These are phyloP conservation scores for Bombus huntii DNA, from an alignment of 1,140 invertebrate species.

Conservation along the genomic window DNA sequence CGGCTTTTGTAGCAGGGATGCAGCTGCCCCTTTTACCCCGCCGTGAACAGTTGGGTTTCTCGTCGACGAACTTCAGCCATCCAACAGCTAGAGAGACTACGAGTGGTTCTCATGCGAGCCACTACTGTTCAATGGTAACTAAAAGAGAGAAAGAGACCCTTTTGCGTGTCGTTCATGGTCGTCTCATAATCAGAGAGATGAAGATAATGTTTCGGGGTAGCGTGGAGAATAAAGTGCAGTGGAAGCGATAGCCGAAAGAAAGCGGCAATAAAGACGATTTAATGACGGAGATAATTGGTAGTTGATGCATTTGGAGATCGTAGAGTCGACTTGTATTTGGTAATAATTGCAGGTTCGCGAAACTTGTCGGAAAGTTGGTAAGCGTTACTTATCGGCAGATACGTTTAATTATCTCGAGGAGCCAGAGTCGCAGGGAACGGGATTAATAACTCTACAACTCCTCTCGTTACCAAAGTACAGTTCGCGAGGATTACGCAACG, in stretches of 20 bases:
- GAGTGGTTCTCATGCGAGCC: conserved; percentile 52
- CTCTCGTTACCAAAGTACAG: not conserved
- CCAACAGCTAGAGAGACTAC: not conserved
- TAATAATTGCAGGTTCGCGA: too few relatives aligned
- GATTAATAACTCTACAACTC: conserved; percentile 1
- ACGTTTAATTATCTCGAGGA: not conserved
- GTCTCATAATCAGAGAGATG: not conserved
- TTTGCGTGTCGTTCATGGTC: too few relatives aligned
- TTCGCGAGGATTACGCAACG: not conserved
- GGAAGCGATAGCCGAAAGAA: too few relatives aligned
- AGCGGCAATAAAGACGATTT: too few relatives aligned
- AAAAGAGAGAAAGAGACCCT: too few relatives aligned
- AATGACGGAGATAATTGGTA: too few relatives aligned
- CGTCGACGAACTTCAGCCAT: conserved; percentile 53
- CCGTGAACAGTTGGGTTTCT: conserved; percentile 39
- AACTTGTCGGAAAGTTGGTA: not conserved
- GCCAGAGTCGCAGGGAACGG: not conserved
- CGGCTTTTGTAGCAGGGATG: conserved; percentile 59
- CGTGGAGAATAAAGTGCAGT: too few relatives aligned
- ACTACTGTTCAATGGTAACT: not conserved
- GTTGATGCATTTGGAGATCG: too few relatives aligned
- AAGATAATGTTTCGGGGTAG: too few relatives aligned
- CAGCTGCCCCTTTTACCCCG: conserved; percentile 58
- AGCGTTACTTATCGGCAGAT: not conserved
- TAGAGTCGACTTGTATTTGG: too few relatives aligned